Evolutionary conservation across 2,797 vertebrate species (phyloP).

Genomic region (Champsocephalus esox): DNA sequence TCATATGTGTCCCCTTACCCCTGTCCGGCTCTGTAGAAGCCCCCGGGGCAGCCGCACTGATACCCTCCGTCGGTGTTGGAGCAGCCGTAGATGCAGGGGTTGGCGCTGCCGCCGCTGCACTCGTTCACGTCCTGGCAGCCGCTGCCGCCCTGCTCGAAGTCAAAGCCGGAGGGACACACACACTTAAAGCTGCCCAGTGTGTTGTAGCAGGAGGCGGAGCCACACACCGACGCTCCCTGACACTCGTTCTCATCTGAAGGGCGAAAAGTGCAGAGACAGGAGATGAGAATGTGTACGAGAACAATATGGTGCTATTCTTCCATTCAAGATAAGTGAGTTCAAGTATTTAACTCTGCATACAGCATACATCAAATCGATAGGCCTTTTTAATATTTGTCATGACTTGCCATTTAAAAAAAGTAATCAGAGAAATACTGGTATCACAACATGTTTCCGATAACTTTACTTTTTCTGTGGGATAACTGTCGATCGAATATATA

Average conservation of each 20-base stretch:
- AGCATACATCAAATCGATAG: no score
- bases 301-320: background rate
- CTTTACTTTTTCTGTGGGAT: no score
- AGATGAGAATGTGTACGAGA: background rate
- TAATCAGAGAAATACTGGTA: no score
- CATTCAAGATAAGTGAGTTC: no score
- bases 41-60: slow-evolving; percentile 93
- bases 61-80: slow-evolving; percentile 98
- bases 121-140: slow-evolving; percentile 97
- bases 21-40: slow-evolving; percentile 93
- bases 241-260: slow-evolving; percentile 96
- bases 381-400: no score
- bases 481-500: no score
- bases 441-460: no score
- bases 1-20: slow-evolving; percentile 83
- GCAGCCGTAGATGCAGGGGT: slow-evolving; percentile 95
- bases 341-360: no score
- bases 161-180: slow-evolving; percentile 95
- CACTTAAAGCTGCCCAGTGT: slow-evolving; percentile 98
- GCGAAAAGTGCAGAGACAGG: background rate
- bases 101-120: slow-evolving; percentile 87
- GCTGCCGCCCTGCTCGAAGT: slow-evolving; percentile 89
- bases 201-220: slow-evolving; percentile 97
- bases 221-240: slow-evolving; percentile 88
- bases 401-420: no score